phyloP scores from a whole-genome alignment of 2,113 vertebrate species.

The Meleagris gallopavo region DNA sequence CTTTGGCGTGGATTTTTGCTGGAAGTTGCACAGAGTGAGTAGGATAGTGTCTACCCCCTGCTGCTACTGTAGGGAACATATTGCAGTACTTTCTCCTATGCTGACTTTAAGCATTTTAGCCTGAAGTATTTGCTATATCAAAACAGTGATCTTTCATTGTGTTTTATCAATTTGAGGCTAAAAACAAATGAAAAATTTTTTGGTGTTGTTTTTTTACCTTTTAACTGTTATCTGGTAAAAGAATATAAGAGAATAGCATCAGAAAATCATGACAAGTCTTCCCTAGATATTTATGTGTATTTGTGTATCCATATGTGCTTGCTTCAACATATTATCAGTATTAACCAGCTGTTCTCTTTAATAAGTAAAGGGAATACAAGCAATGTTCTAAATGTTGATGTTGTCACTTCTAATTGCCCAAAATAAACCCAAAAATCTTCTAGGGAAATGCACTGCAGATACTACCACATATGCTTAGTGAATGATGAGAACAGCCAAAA shows the following conservation, averaged over 20 bases:
- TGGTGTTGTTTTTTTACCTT: not conserved
- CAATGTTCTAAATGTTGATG: not conserved
- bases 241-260: not conserved
- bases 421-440: conserved; percentile 23
- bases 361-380: conserved; percentile 23
- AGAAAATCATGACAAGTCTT: not conserved
- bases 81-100: not conserved
- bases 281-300: not conserved
- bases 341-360: conserved; percentile 49
- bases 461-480: not conserved
- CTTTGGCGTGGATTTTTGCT: not conserved
- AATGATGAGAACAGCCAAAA: not conserved
- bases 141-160: not conserved
- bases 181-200: not conserved
- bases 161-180: not conserved
- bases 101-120: not conserved
- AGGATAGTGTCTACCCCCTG: not conserved
- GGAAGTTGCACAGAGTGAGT: not conserved
- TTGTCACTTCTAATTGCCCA: conserved; percentile 41
- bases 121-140: not conserved
- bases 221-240: not conserved
- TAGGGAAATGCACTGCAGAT: not conserved
- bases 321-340: conserved; percentile 35
- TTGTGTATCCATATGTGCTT: not conserved
- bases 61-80: fast-evolving